Conservation (phyloP, 1,140 invertebrate species). For the Andricus grossulariae region DNA sequence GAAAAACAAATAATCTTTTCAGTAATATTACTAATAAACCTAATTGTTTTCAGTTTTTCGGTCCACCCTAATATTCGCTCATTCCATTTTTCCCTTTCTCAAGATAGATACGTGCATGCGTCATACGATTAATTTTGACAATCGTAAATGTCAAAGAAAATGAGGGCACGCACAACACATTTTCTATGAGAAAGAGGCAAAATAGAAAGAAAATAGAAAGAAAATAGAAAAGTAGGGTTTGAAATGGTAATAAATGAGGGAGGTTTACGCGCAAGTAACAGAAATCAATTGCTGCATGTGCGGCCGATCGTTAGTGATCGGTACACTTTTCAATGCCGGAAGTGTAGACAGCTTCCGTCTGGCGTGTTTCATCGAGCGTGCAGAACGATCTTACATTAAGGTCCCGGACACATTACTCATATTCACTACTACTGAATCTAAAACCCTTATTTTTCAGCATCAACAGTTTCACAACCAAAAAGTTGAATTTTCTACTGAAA, state of each 20-base stretch:
- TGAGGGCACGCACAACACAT: conserved; percentile 1
- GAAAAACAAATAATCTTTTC: too few species aligned
- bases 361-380: conserved; percentile 30
- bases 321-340: conserved; percentile 34
- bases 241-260: background rate
- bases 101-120: background rate
- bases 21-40: too few species aligned
- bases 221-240: background rate
- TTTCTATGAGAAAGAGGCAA: conserved; percentile 23
- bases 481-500: too few species aligned
- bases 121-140: background rate
- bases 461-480: too few species aligned
- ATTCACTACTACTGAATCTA: background rate
- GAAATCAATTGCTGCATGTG: conserved; percentile 37
- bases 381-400: conserved; percentile 20
- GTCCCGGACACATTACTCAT: background rate
- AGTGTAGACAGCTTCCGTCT: conserved; percentile 38
- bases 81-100: too few species aligned
- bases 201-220: background rate
- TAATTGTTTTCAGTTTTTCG: too few species aligned
- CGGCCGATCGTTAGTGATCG: conserved; percentile 31
- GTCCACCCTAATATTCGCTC: too few species aligned
- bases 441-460: background rate
- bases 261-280: conserved; percentile 14
- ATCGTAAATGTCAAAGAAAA: background rate